These are phyloP conservation scores for Caracal caracal DNA, from an alignment of 2,113 vertebrate species.

Conservation along the genomic window DNA sequence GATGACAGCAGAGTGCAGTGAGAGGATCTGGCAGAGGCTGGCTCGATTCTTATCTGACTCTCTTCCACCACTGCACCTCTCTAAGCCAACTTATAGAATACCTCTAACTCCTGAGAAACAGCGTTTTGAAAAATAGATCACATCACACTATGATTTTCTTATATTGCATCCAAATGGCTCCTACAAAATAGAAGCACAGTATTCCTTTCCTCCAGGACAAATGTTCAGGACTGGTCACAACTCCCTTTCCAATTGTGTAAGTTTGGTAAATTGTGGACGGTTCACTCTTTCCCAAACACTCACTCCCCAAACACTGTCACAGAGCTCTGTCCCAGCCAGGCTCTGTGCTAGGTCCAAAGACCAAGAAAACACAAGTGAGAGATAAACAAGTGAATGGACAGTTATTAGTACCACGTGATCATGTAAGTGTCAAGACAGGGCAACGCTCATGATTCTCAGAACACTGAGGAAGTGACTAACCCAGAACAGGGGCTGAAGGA, in stretches of 20 bases:
- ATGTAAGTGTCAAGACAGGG: neutral
- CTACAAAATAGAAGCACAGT: neutral
- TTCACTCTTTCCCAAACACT: neutral
- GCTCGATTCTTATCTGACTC: neutral
- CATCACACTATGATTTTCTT: neutral
- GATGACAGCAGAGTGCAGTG: neutral
- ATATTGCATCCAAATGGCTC: neutral
- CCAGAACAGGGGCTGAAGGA: neutral
- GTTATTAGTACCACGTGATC: neutral
- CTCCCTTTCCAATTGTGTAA: neutral
- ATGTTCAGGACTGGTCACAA: neutral
- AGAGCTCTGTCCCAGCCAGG: neutral
- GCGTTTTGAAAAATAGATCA: conserved; percentile 6
- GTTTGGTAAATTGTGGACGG: neutral
- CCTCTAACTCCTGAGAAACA: neutral
- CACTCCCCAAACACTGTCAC: too few species aligned
- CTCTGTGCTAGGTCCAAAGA: neutral
- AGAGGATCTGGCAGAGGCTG: neutral
- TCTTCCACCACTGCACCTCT: neutral
- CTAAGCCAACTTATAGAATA: neutral
- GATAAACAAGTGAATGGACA: neutral
- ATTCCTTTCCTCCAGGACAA: accelerated
- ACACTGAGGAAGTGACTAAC: neutral
- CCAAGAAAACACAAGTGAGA: neutral
- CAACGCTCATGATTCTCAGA: neutral